Evolutionary conservation across 2,888 invertebrate genomes (phyloP), one percentile per base, ranked within the genome.

Genomic region (Gastracanthus pulcherrimus): DNA sequence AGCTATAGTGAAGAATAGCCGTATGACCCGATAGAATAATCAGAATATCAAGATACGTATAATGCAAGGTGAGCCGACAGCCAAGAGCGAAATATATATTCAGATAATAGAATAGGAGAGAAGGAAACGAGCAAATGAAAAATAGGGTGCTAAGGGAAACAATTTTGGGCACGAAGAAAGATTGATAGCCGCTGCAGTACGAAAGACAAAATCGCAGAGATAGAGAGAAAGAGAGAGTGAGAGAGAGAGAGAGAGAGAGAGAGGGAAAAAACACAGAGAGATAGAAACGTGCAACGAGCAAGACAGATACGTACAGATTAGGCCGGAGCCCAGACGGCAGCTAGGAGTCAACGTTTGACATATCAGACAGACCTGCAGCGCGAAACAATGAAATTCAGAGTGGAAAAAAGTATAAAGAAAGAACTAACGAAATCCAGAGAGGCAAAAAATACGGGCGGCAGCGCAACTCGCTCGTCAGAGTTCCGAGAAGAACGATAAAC

Each of bases 121-220:
- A 0, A 16, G 31, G 34, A 19, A 19, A 41, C 0, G 23, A 41
- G 38, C 34, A 29, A 3, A 34, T 75, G 74, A 75, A 75, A 75
- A 64, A 75, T 75, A 23, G 31, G n/a, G 45, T 23, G 62, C 74
- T 62, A 75, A 64, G 19, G 19, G 55, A 70, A 70, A 48, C 29
- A 60, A 64, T 75, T 75, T 75, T 36, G 13, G 64, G 4, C 19
- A 4, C 26, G 76, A 36, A 9, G 64, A 75, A 36, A 36, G 11
- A 62, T 26, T 16, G 34, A 16, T 41, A 26, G 51, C 3, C 9
- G 41, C n/a, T 3, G 26, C 16, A 6, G 23, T 6, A 23, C 16
- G 34, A 23, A 36, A 45, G 34, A 45, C n/a, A 45, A 62, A 26
- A 31, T 26, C 31, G 26, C 16, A 29, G 31, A 55, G 16, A 29